These are phyloP conservation scores for Stegodyphus dumicola DNA, from an alignment of 1,140 invertebrate genomes.

Conservation along the genomic window DNA sequence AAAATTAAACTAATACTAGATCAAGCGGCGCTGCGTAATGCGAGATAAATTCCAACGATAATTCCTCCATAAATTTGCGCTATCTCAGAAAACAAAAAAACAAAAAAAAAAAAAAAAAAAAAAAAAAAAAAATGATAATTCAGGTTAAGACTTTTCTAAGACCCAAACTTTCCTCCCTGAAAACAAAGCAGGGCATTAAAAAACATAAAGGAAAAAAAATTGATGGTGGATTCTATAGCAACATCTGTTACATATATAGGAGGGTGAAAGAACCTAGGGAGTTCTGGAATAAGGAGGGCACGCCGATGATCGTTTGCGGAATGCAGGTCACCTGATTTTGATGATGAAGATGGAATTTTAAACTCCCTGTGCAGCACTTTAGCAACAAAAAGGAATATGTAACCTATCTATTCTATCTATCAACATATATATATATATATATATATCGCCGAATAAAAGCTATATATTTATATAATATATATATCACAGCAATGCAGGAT, in stretches of 20 bases:
- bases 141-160: neutral
- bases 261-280: neutral
- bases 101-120: too few species aligned
- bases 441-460: too few species aligned
- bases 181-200: neutral
- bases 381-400: neutral
- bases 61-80: too few species aligned
- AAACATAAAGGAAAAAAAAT: neutral
- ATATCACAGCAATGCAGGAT: too few species aligned
- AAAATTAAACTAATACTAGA: too few species aligned
- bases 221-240: neutral
- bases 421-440: slow-evolving; percentile 25
- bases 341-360: slow-evolving; percentile 32
- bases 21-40: too few species aligned
- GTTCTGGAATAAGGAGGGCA: neutral
- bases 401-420: slow-evolving; percentile 12
- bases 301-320: slow-evolving; percentile 32
- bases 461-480: too few species aligned
- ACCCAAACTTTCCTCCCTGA: neutral
- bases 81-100: too few species aligned
- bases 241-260: slow-evolving; percentile 10
- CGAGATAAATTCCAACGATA: too few species aligned
- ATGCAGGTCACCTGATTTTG: slow-evolving; percentile 35
- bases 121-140: too few species aligned
- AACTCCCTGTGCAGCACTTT: neutral